These are phyloP conservation scores for Silurus aristotelis DNA, from an alignment of 2,797 vertebrate genomes.

Conservation along the genomic window DNA sequence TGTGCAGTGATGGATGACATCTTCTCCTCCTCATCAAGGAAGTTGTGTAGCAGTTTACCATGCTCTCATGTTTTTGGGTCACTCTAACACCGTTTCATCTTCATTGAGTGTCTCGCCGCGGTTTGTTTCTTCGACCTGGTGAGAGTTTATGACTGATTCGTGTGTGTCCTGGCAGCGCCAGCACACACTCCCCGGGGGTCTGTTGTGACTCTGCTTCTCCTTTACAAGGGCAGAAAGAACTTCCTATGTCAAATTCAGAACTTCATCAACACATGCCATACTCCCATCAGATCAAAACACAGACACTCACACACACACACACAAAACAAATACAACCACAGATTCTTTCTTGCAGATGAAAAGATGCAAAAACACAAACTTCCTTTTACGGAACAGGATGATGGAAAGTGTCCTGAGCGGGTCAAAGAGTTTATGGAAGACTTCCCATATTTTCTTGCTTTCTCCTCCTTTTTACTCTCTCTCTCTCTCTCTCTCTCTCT, in stretches of 20 bases:
- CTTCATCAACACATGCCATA: conserved; percentile 31
- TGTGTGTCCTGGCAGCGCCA: conserved; percentile 67
- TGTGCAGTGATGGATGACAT: neutral
- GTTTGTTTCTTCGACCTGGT: conserved; percentile 75
- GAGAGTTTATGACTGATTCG: conserved; percentile 56
- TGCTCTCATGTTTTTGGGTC: conserved; percentile 66
- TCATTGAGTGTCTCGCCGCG: conserved; percentile 79
- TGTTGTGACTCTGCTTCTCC: conserved; percentile 59
- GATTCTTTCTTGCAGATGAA: conserved; percentile 58
- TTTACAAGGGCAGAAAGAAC: conserved; percentile 56
- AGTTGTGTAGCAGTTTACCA: neutral
- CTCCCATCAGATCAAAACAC: conserved; percentile 41
- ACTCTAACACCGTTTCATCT: conserved; percentile 80
- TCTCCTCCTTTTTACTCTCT: conserved; percentile 44
- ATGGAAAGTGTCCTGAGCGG: conserved; percentile 48
- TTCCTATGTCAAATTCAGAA: conserved; percentile 58
- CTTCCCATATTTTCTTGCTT: conserved; percentile 47
- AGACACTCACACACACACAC: conserved; percentile 45
- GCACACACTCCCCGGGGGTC: conserved; percentile 62
- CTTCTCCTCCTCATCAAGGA: neutral
- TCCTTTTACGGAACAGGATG: conserved; percentile 51
- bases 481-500: conserved; percentile 2
- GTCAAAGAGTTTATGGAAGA: conserved; percentile 60
- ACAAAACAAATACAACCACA: conserved; percentile 58
- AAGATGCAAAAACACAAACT: conserved; percentile 50